Base-by-base conservation (phyloP, 2,113 vertebrate species). In the Halichoeres trimaculatus region DNA sequence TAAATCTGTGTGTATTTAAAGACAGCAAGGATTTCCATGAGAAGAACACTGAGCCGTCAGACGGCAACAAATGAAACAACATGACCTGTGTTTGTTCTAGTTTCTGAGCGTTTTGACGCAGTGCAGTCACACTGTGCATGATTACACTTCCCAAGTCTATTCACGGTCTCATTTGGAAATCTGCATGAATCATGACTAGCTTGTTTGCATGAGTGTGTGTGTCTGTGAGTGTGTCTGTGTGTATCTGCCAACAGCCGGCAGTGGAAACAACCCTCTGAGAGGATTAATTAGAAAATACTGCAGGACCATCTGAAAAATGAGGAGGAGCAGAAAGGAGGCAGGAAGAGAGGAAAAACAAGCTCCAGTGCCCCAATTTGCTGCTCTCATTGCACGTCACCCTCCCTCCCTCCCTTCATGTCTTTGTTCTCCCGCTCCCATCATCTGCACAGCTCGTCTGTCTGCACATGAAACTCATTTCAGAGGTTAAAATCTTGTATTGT, bases 361-460 rank as follows among this genome's bases (percentile, higher is more conserved):
- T 86, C 85, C 74, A 78, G 79, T 89, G 86, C 79, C 87, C 87
- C 52, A 85, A 77, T 88, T 89, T 70, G 71, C 70, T 76, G 62
- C 80, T 83, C 83, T 83, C 80, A 76, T 78, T 10, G 68, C 67
- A 76, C 72, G 48, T 83, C 85, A 88, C 57, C 8, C 54, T 22
- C 55, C 56, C 36, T 51, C 64, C 60, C 14, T 51, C 23, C 60
- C 74, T 76, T 76, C 30, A 30, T 89, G 19, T 66, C 74, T 76
- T 80, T 89, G 77, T 82, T 84, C 76, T 73, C 59, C 40, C 5
- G n/a, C 70, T 67, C 36, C 20, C 55, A 52, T 59, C 30, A 30
- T 30, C 30, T 30, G 10, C 61, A 71, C 53, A 75, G 67, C 58
- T 76, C 71, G 69, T 85, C 61, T 59, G 16, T 63, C 50, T 70